These are phyloP conservation scores for Thereva nobilitata DNA, from an alignment of 2,888 invertebrate species.

Conservation along the genomic window DNA sequence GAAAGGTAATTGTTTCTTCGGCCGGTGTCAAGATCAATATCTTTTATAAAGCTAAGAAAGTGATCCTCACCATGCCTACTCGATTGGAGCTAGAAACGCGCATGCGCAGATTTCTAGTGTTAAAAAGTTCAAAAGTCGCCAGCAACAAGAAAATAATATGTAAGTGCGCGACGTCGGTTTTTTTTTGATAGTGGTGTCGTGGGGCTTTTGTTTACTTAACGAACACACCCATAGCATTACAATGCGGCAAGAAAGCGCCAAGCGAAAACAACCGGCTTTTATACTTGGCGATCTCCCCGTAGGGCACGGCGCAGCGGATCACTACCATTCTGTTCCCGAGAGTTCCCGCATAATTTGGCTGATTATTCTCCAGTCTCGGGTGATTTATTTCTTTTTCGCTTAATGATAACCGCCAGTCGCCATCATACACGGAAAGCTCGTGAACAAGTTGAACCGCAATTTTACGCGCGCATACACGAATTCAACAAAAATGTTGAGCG, in stretches of 20 bases:
- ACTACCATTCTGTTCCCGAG: neutral
- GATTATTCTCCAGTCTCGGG: slow-evolving; percentile 24
- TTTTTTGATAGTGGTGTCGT: neutral
- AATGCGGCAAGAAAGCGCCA: neutral
- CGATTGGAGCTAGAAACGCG: too few relatives aligned
- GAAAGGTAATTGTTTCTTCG: too few relatives aligned
- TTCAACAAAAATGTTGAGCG: slow-evolving; percentile 13
- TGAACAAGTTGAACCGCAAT: neutral
- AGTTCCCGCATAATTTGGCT: slow-evolving; percentile 31
- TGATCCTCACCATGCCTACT: too few relatives aligned
- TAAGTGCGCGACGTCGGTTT: neutral
- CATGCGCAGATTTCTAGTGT: too few relatives aligned
- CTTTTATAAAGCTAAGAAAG: too few relatives aligned
- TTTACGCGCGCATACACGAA: neutral
- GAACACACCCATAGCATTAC: slow-evolving; percentile 3
- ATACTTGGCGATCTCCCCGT: neutral
- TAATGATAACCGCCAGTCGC: slow-evolving; percentile 14
- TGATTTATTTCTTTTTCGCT: slow-evolving; percentile 29
- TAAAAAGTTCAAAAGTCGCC: too few relatives aligned
- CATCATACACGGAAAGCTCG: neutral
- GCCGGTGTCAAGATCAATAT: too few relatives aligned
- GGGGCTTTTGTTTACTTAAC: slow-evolving; percentile 24
- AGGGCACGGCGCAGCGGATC: neutral
- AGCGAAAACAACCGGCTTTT: slow-evolving; percentile 18
- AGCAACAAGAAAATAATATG: too few relatives aligned